Percentiles rank a stretch among this genome's conserved stretches.
These are phyloP conservation scores for Halcyon smyrnensis DNA, from an alignment of 2,797 vertebrate genomes.

Conservation along the genomic window DNA sequence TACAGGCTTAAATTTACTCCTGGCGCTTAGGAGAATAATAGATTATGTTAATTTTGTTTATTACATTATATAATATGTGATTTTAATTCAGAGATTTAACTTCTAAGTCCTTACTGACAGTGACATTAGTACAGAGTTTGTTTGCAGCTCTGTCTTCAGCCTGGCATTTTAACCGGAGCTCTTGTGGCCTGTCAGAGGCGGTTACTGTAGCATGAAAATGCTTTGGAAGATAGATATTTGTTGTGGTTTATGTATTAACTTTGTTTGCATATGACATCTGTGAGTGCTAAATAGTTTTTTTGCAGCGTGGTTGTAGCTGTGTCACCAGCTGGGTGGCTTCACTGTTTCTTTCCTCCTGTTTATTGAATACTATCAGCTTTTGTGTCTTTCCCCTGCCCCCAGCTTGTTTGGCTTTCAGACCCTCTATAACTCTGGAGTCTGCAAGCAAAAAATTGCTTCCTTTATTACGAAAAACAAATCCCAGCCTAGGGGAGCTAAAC, in stretches of 20 bases:
- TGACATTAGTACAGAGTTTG: neutral
- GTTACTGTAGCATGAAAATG: neutral
- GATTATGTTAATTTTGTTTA: neutral
- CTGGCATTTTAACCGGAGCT: neutral
- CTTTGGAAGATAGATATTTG: neutral
- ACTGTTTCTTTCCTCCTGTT: neutral
- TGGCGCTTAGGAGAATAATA: neutral
- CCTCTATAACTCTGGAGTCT: neutral
- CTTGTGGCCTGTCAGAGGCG: neutral
- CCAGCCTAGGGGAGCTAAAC: neutral
- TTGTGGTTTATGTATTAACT: neutral
- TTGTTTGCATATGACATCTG: neutral
- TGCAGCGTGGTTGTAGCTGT: neutral
- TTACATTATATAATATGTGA: neutral
- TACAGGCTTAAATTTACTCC: neutral
- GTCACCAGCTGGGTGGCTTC: neutral
- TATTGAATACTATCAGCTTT: neutral
- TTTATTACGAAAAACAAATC: neutral
- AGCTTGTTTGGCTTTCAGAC: conserved; percentile 1
- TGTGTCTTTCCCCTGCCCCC: neutral
- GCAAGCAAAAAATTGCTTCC: neutral
- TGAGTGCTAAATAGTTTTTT: neutral
- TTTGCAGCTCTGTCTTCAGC: neutral
- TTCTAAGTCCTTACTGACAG: neutral
- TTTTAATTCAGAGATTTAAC: neutral